Base-by-base conservation (phyloP, 37 sponge, comb jelly and placozoan species). In the Lycopodina hypogea region DNA sequence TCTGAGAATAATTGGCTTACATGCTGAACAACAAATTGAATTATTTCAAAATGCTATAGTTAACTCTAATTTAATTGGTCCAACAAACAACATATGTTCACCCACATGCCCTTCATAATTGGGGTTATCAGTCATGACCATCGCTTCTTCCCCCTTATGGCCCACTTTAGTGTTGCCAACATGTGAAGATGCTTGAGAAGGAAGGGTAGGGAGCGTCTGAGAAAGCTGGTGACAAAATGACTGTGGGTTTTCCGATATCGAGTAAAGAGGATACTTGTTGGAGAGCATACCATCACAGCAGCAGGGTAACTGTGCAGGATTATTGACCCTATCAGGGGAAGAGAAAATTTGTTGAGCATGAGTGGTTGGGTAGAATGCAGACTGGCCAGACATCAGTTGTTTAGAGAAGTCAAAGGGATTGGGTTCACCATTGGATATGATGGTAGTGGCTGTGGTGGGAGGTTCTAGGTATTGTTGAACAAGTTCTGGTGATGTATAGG, bases 101-200 rank as follows among this genome's bases (percentile, higher is more conserved):
- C 15, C 24, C 24, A 60, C 61, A 23, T 60, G n/a, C 24, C 30
- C 66, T 30, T 32, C 66, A 30, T 34, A 65, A 12, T 65, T 65
- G 0, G 82, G 82, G 26, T 81, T 81, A 8, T 81, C 82, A 2
- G 65, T 81, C 82, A 81, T 81, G 0, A 52, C 74, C 14, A 62
- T 26, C 11, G 48, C 65, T 40, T 42, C 64, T 50, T 36, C 48
- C 8, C 29, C 19, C 45, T 8, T 23, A 70, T n/a, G 45, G 2
- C 26, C 7, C 24, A 22, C 23, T 6, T 9, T 4, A 6, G 11
- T 14, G 2, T 37, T 3, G 38, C 26, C 35, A 15, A 15, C 64
- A 70, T 19, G 56, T 17, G 56, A 2, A 34, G 56, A 35, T 4
- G 45, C 17, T 3, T n/a, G 45, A 34, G 55, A 73, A 33, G 36